phyloP scores from a whole-genome alignment of 1,140 invertebrate species.

The Brachionus koreanus region DNA sequence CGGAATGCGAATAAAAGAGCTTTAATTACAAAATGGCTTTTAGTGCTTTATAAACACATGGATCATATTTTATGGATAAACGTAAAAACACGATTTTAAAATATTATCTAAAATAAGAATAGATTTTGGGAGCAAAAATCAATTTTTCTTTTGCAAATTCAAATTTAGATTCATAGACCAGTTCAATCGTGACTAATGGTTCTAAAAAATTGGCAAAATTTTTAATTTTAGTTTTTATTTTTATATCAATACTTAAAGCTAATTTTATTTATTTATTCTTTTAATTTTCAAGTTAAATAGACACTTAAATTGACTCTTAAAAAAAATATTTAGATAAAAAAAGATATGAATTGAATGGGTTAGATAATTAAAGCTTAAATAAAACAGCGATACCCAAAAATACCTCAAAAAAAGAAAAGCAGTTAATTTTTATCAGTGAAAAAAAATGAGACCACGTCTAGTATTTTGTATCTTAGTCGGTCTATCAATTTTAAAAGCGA shows the following conservation, averaged over 20 bases:
- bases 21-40: neutral
- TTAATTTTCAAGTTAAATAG: neutral
- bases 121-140: neutral
- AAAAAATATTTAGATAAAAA: neutral
- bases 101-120: neutral
- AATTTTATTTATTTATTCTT: neutral
- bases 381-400: neutral
- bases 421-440: neutral
- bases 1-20: slow-evolving; percentile 7
- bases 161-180: too few relatives aligned
- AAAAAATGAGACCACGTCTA: neutral
- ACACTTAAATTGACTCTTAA: neutral
- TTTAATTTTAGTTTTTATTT: too few relatives aligned
- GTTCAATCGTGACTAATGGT: too few relatives aligned
- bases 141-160: neutral
- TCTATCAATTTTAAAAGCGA: neutral
- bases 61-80: neutral
- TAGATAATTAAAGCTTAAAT: neutral
- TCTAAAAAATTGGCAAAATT: too few relatives aligned
- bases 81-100: neutral
- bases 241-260: neutral
- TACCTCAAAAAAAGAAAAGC: neutral
- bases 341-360: neutral
- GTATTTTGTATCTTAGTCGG: neutral
- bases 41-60: neutral